A percentile compares a stretch with the other conserved stretches of the same genome.
These are phyloP conservation scores for Auanema sp. DNA, from an alignment of 2,888 invertebrate species.

Conservation along the genomic window DNA sequence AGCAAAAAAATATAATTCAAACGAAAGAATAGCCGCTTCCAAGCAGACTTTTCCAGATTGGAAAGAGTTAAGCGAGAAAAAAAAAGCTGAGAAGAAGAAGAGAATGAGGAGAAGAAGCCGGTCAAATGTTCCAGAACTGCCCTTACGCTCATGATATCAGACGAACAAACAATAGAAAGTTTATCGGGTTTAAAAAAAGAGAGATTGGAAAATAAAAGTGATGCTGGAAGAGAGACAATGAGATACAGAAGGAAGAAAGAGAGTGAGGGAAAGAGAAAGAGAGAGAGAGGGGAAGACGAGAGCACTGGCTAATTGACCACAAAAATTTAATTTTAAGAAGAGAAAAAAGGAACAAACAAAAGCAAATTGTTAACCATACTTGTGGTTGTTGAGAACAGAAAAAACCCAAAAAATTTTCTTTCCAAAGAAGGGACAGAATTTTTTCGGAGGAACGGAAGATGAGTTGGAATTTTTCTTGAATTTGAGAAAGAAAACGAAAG, in stretches of 20 bases:
- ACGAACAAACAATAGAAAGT: no score
- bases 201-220: no score
- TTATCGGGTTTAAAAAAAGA: no score
- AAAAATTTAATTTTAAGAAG: neutral
- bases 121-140: no score
- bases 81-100: no score
- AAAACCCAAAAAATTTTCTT: neutral
- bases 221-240: neutral
- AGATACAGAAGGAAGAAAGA: neutral
- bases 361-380: neutral
- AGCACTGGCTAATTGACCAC: neutral
- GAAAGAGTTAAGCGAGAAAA: neutral
- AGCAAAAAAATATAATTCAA: slow-evolving; percentile 1
- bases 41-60: neutral
- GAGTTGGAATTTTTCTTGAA: slow-evolving; percentile 5
- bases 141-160: no score
- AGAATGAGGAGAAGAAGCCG: no score
- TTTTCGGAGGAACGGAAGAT: slow-evolving; percentile 3
- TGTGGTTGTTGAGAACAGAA: slow-evolving; percentile 2
- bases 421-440: slow-evolving; percentile 4
- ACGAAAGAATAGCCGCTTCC: no score
- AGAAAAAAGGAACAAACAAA: slow-evolving; percentile 9
- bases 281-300: slow-evolving; percentile 6
- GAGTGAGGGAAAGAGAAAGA: neutral
- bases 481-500: neutral